Base-by-base conservation (phyloP, 1,140 invertebrate species). In the Rhyzopertha dominica region DNA sequence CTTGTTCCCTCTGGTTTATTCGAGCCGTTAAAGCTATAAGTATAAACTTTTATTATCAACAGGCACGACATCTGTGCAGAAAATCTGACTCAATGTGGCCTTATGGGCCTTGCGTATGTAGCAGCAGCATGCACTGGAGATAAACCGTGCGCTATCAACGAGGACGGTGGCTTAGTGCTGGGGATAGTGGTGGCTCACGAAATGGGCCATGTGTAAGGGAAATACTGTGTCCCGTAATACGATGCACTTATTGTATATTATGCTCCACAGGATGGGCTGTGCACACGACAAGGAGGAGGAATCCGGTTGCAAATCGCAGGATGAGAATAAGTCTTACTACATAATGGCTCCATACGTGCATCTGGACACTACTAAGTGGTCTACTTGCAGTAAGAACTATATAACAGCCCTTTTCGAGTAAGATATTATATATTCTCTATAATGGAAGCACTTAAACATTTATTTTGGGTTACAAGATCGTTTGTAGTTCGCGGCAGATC, bases 131-230 rank as follows among this genome's bases (percentile, higher is more conserved):
- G 83, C 60, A 75, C 80, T 43, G 69, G 74, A 1, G 57, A 76
- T 5, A 69, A 77, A 25, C 74, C 75, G 14, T 84, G 81, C 51
- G 77, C 74, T 36, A 78, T 86, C 38, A 82, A 80, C 56, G 78
- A 84, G 62, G 82, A 86, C 56, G 73, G 68, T 10, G 84, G 83
- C 2, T 68, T 86, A 1, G 62, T 76, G 10, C 60, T 84, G 8
- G 80, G 80, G 13, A 76, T 81, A 51, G 81, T 81, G 1, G 70
- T 84, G 7, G 76, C 82, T 17, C 84, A 86, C 57, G 83, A 85
- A 69, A 66, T 86, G 25, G 84, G 83, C 40, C 84, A 86, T 63
- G 77, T 82, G 81, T 85, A 72, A 64, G 74, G 58, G 16, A 32
- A 25, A 23, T 8, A 26, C 25, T 26, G 25, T 26, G n/a, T 26